Conservation (phyloP, 2,888 invertebrate genomes). For the Carabus problematicus region DNA sequence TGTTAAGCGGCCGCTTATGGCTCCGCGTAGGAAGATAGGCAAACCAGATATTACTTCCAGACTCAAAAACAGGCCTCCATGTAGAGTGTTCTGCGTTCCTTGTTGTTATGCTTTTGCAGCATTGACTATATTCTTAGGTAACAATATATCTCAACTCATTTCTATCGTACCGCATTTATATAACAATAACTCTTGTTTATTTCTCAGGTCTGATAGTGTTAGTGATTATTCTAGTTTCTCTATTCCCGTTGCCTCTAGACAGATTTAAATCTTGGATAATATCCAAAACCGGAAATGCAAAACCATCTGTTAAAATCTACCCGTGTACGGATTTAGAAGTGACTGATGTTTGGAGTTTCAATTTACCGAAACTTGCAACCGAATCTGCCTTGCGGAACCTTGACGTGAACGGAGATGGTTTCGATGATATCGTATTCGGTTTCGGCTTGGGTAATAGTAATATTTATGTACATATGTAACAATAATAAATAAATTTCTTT, state of each 20-base stretch:
- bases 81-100: conserved; percentile 68
- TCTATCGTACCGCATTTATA: conserved; percentile 29
- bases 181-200: conserved; percentile 26
- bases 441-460: conserved; percentile 72
- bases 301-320: conserved; percentile 55
- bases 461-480: not conserved
- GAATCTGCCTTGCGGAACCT: conserved; percentile 75
- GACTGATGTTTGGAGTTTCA: conserved; percentile 71
- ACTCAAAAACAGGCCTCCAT: conserved; percentile 63
- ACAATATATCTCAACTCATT: conserved; percentile 40
- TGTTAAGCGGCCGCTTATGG: conserved; percentile 76
- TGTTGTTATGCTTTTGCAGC: conserved; percentile 71
- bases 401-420: conserved; percentile 75
- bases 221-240: conserved; percentile 69
- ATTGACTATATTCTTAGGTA: conserved; percentile 65
- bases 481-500: conserved; percentile 30
- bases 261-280: conserved; percentile 67
- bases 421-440: conserved; percentile 77
- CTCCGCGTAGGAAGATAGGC: conserved; percentile 69
- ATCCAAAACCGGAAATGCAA: conserved; percentile 49
- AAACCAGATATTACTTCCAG: conserved; percentile 61
- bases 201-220: conserved; percentile 67
- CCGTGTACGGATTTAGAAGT: conserved; percentile 68
- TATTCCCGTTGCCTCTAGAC: conserved; percentile 70
- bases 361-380: conserved; percentile 73